Percentiles rank a stretch among this genome's conserved stretches.
Conservation (phyloP, 2,797 vertebrate genomes). For the Lycodopsis pacificus region DNA sequence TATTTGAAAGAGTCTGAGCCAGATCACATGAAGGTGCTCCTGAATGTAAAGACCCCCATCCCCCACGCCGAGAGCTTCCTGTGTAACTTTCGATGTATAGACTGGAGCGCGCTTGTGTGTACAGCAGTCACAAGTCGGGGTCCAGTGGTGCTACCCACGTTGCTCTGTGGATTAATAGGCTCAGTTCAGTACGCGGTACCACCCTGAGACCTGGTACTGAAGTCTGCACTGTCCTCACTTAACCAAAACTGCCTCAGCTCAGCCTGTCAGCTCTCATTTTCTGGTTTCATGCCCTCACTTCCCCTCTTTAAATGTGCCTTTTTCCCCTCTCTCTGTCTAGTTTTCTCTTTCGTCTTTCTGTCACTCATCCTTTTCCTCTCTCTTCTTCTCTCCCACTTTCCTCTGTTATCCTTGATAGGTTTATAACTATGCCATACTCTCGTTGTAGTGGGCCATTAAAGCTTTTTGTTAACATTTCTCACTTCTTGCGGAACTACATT, state of each 20-base stretch:
- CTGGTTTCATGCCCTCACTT: constrained; percentile 57
- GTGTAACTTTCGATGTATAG: constrained; percentile 27
- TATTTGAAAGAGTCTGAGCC: not conserved
- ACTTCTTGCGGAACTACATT: constrained; percentile 1
- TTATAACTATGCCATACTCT: not conserved
- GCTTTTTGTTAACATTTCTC: constrained; percentile 27
- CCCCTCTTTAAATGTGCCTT: constrained; percentile 28
- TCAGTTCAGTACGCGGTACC: constrained; percentile 40
- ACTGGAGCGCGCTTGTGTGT: constrained; percentile 6
- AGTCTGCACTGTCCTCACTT: constrained; percentile 39
- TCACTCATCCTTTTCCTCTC: not conserved
- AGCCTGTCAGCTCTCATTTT: constrained; percentile 55
- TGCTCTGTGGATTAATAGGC: constrained; percentile 55
- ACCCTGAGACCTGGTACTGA: constrained; percentile 46
- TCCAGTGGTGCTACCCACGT: constrained; percentile 4
- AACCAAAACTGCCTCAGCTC: constrained; percentile 42
- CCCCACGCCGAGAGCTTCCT: constrained; percentile 32
- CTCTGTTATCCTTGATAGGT: not conserved
- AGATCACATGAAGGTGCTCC: not conserved
- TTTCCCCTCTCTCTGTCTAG: constrained; percentile 13
- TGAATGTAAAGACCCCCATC: constrained; percentile 19
- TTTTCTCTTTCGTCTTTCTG: constrained; percentile 1
- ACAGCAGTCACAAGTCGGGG: constrained; percentile 53
- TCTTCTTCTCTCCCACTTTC: not conserved
- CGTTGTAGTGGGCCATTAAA: constrained; percentile 4